These are phyloP conservation scores for Troides oblongomaculatus DNA, from an alignment of 2,888 invertebrate genomes.

Conservation along the genomic window DNA sequence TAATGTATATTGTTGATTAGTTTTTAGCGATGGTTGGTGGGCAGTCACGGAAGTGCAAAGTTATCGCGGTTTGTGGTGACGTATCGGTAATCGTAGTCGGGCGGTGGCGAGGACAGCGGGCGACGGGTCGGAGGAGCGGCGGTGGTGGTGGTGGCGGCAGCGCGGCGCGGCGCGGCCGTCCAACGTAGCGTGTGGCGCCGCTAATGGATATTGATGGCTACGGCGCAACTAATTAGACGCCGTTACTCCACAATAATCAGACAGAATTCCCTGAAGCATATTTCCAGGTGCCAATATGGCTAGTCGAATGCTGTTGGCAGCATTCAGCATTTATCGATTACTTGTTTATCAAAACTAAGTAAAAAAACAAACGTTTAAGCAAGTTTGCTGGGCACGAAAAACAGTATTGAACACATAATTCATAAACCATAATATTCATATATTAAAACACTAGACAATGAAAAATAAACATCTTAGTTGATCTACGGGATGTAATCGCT, in stretches of 20 bases:
- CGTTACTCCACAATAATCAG: constrained; percentile 50
- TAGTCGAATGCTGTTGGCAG: constrained; percentile 12
- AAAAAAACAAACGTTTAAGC: background rate
- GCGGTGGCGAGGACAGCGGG: constrained; percentile 38
- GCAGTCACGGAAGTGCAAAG: constrained; percentile 58
- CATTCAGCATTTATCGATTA: background rate
- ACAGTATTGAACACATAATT: background rate
- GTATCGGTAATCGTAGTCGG: constrained; percentile 54
- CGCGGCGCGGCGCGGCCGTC: constrained; percentile 36
- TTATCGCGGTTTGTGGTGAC: constrained; percentile 57
- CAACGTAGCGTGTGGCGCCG: constrained; percentile 74
- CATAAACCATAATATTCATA: background rate
- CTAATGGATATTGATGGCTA: constrained; percentile 78
- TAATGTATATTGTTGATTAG: constrained; percentile 8
- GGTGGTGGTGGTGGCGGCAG: constrained; percentile 33
- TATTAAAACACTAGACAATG: background rate
- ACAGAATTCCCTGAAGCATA: constrained; percentile 46
- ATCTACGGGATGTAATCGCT: background rate
- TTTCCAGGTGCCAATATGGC: constrained; percentile 42
- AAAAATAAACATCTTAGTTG: background rate
- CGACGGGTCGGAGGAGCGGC: constrained; percentile 36
- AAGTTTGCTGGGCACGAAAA: no score
- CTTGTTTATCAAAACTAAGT: background rate
- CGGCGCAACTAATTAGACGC: constrained; percentile 72
- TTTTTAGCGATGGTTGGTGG: constrained; percentile 11